Evolutionary conservation across 2,113 vertebrate genomes (phyloP), one percentile per base, ranked within the genome.

Genomic region (Heterocephalus glaber): DNA sequence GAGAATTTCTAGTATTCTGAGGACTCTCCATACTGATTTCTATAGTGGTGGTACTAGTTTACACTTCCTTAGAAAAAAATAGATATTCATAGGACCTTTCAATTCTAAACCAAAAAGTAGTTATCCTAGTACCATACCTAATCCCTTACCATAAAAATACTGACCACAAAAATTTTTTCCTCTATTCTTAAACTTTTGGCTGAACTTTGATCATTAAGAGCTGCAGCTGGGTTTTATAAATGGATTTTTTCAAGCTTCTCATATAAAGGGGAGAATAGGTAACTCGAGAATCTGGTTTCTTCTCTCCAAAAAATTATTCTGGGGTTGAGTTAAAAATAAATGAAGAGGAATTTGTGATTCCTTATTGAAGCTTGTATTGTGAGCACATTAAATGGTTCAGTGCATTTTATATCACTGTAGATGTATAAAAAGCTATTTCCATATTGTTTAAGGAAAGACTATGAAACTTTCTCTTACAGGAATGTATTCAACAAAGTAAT

Each of bases 291-390:
- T 80, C 13, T 58, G 13, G 17, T 72, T 92, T 96, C 61, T 49
- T 94, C 7, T 86, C 58, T 17, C 86, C 19, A 85, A 90, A 92
- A 83, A 88, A 70, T 87, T 95, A 87, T 70, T 95, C 52, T 95
- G 60, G 16, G 72, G 84, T 44, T 89, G 79, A 92, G 49, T 95
- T 35, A 90, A 74, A 96, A 90, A 86, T 79, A 92, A 83, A 92
- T n/a, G 81, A 38, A 91, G 74, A 93, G 86, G 65, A 92, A 92
- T 92, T 1, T 82, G 17, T 88, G 82, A 90, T 76, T 86, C 47
- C 41, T 81, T 79, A 86, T 33, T 86, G 89, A 96, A 83, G 12
- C 33, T 86, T 79, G n/a, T 81, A 44, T 65, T 95, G 30, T 88
- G 24, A 92, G 60, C 60, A 86, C 54, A 65, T 1, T 79, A 61